Evolutionary conservation across 2,797 vertebrate species (phyloP).

Genomic region (Valencia hispanica): DNA sequence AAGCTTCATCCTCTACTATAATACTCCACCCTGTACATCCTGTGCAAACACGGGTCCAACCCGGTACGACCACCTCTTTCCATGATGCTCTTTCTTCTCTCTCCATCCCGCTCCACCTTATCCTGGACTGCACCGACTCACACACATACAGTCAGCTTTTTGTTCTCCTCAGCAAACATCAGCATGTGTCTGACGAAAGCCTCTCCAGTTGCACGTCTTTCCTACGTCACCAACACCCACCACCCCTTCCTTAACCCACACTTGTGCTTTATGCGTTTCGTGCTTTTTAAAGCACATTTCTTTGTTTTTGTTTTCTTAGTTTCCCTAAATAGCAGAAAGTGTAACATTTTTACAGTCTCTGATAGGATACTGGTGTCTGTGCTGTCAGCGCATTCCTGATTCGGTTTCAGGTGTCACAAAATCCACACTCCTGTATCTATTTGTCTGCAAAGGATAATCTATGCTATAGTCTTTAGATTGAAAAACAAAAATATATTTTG

Average conservation of each 20-base stretch:
- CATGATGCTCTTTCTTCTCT: conserved; percentile 50
- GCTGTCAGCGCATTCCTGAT: conserved; percentile 14
- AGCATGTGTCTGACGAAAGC: conserved; percentile 38
- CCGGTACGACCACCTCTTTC: conserved; percentile 45
- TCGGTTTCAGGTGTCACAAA: conserved; percentile 34
- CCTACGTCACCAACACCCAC: conserved; percentile 37
- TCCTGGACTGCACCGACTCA: conserved; percentile 10
- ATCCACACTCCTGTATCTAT: conserved; percentile 38
- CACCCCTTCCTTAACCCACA: neutral
- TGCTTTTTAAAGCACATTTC: neutral
- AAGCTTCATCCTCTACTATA: neutral
- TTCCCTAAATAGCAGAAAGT: conserved; percentile 48
- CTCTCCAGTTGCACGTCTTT: conserved; percentile 14
- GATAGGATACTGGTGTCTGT: conserved; percentile 32
- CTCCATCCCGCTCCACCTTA: conserved; percentile 29
- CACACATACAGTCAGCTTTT: conserved; percentile 46
- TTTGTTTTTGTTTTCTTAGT: neutral
- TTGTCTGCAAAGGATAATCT: too few relatives aligned
- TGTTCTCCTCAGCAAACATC: conserved; percentile 65
- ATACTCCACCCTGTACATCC: conserved; percentile 28
- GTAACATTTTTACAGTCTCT: conserved; percentile 42
- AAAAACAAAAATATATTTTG: neutral
- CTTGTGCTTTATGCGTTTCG: conserved; percentile 13
- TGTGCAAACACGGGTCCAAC: conserved; percentile 63
- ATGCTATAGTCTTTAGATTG: neutral